Evolutionary conservation across 2,797 vertebrate species (phyloP).

Genomic region (Luscinia megarhynchos): DNA sequence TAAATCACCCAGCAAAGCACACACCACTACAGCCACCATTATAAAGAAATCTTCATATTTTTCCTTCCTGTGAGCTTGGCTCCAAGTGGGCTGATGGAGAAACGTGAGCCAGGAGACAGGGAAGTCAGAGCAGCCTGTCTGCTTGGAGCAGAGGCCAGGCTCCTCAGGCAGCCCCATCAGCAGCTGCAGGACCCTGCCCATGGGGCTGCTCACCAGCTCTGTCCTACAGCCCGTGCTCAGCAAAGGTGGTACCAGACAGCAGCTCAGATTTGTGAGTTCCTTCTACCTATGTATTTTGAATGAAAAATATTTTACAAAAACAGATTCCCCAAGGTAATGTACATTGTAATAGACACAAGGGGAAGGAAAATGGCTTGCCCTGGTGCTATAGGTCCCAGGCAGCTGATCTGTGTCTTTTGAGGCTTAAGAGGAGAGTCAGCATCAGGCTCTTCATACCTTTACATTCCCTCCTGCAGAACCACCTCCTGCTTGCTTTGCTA

Average conservation of each 20-base stretch:
- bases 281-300: background rate
- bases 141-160: background rate
- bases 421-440: background rate
- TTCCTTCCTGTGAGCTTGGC: background rate
- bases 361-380: fast-evolving
- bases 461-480: background rate
- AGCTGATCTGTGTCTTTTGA: background rate
- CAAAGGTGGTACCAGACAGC: background rate
- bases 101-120: background rate
- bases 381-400: background rate
- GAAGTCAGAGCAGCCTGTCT: background rate
- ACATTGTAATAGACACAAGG: background rate
- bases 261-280: background rate
- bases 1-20: background rate
- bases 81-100: background rate
- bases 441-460: background rate
- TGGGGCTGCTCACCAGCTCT: background rate
- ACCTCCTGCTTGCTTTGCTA: background rate
- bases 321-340: background rate
- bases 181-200: fast-evolving
- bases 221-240: background rate
- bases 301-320: background rate
- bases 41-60: background rate
- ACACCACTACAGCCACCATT: background rate
- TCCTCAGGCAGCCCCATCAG: background rate